phyloP scores from a whole-genome alignment of 2,888 invertebrate species.

The Ligdia adustata region DNA sequence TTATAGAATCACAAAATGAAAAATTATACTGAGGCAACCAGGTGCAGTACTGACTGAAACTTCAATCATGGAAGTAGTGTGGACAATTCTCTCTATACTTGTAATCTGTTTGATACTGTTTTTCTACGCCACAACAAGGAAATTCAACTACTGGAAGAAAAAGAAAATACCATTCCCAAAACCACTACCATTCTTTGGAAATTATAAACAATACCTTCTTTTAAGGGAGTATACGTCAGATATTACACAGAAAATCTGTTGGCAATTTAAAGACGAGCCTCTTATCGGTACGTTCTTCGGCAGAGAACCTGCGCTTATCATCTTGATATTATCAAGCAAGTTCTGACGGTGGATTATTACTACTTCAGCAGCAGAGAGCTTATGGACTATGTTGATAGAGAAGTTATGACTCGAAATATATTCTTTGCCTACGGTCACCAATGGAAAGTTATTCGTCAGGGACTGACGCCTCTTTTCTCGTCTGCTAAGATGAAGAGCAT shows the following conservation, averaged over 20 bases:
- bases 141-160: conserved; percentile 30
- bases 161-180: conserved; percentile 23
- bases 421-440: conserved; percentile 39
- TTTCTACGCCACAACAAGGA: conserved; percentile 18
- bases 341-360: conserved; percentile 40
- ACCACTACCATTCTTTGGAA: conserved; percentile 33
- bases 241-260: conserved; percentile 14
- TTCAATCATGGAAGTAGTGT: too few relatives aligned
- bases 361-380: conserved; percentile 39
- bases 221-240: conserved; percentile 20
- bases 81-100: too few relatives aligned
- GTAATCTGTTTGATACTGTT: too few relatives aligned
- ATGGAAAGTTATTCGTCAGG: conserved; percentile 41
- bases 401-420: conserved; percentile 34
- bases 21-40: too few relatives aligned
- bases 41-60: too few relatives aligned
- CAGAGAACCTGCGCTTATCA: conserved; percentile 32
- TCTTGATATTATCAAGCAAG: conserved; percentile 38
- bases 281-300: conserved; percentile 30
- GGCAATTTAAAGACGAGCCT: conserved; percentile 11
- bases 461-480: conserved; percentile 39
- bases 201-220: conserved; percentile 28
- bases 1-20: too few relatives aligned
- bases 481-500: conserved; percentile 41
- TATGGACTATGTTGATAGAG: conserved; percentile 30